A percentile compares a stretch with the other conserved stretches of the same genome.
These are phyloP conservation scores for Planococcus citri DNA, from an alignment of 1,140 invertebrate species.

Conservation along the genomic window DNA sequence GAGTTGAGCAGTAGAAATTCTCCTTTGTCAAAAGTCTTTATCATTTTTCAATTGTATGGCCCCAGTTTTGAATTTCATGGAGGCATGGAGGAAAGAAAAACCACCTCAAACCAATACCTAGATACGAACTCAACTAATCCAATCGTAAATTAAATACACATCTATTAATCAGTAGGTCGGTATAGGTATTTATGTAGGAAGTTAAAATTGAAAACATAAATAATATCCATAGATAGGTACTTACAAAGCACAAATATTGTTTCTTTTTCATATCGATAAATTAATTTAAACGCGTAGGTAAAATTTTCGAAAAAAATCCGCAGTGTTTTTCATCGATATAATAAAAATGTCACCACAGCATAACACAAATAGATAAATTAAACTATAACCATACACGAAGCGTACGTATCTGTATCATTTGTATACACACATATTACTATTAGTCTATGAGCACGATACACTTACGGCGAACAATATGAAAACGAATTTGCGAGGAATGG, in stretches of 20 bases:
- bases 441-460: not conserved
- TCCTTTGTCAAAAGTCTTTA: too few relatives aligned
- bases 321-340: not conserved
- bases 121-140: too few relatives aligned
- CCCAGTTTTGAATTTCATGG: too few relatives aligned
- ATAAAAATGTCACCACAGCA: not conserved
- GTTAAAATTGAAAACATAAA: not conserved
- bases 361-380: not conserved
- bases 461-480: not conserved
- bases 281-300: not conserved
- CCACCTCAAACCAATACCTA: too few relatives aligned
- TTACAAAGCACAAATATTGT: constrained; percentile 3
- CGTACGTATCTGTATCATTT: constrained; percentile 7
- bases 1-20: too few relatives aligned
- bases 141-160: too few relatives aligned
- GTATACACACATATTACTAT: not conserved
- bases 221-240: too few relatives aligned
- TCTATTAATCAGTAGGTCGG: too few relatives aligned
- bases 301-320: not conserved
- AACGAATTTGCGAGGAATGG: constrained; percentile 1
- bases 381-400: not conserved
- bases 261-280: not conserved
- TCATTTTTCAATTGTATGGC: too few relatives aligned
- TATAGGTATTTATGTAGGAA: too few relatives aligned
- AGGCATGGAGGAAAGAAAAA: too few relatives aligned